phyloP scores from a whole-genome alignment of 2,888 invertebrate species.

The Hirtodrosophila cameraria region DNA sequence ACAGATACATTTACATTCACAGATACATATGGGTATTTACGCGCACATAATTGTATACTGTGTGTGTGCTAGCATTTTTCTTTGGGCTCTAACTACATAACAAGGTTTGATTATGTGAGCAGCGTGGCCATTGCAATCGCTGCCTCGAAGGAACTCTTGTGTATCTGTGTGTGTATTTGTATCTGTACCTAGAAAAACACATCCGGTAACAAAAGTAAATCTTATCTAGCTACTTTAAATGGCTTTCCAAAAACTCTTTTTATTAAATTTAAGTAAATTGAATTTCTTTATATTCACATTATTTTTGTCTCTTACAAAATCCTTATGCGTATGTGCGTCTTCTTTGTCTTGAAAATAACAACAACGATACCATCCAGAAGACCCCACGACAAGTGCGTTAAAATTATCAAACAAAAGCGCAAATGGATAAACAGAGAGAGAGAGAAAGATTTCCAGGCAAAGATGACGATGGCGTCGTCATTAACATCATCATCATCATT shows the following conservation, averaged over 20 bases:
- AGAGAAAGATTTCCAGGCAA: no score
- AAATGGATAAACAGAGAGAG: no score
- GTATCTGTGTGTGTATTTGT: slow-evolving; percentile 12
- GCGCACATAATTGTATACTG: slow-evolving; percentile 47
- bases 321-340: not conserved
- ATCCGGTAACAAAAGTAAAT: slow-evolving; percentile 34
- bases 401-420: slow-evolving; percentile 74
- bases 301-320: not conserved
- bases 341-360: slow-evolving; percentile 26
- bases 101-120: slow-evolving; percentile 38
- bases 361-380: not conserved
- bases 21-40: slow-evolving; percentile 41
- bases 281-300: not conserved
- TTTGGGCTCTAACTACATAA: slow-evolving; percentile 28
- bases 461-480: slow-evolving; percentile 19
- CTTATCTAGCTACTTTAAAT: slow-evolving; percentile 3
- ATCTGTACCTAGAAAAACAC: slow-evolving; percentile 21
- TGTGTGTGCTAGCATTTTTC: slow-evolving; percentile 21
- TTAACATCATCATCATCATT: slow-evolving; percentile 10
- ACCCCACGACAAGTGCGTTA: slow-evolving; percentile 60
- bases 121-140: slow-evolving; percentile 38
- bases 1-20: slow-evolving; percentile 36
- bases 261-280: no score
- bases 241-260: no score
- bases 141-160: slow-evolving; percentile 26